Base-by-base conservation (phyloP, 2,113 vertebrate species). In the Ptilorrhoa leucosticta region DNA sequence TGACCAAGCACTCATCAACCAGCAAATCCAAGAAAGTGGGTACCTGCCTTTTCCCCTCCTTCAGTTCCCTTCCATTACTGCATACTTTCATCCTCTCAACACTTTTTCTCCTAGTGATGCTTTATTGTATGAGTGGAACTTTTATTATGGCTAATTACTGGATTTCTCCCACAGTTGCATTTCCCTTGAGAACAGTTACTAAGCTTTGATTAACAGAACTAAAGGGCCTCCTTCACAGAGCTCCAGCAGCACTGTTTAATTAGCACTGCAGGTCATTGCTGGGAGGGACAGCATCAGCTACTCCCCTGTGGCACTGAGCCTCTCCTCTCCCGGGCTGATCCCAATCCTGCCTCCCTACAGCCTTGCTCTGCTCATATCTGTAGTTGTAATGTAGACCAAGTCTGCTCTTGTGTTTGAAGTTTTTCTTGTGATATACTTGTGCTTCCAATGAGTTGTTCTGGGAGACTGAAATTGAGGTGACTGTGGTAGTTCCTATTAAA, bases 1-100 rank as follows among this genome's bases (percentile, higher is more conserved):
- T 47, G 98, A 98, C 85, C 98, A 99, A 96, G 97, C 98, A 11
- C 88, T 90, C 31, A 96, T 99, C 44, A 97, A 96, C 87, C 98
- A 98, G 91, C 98, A 98, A 93, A 98, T 98, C 85, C 95, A 95
- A 95, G 98, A 99, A 84, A 97, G 99, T 99, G 96, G 90, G 99
- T 97, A 75, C 47, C 73, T 53, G 18, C 30, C 27, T 33, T 30
- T 80, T 76, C 39, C 10, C 39, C n/a, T 94, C 40, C 91, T 90
- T 87, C 42, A 21, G 2, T 75, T 88, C 23, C 12, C 21, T 87
- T 93, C 45, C 23, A 13, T 63, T 56, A 14, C 33, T 83, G 28
- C 42, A 23, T 53, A n/a, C 45, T 90, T 69, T 89, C n/a, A 48
- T 37, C 13, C 20, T 91, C 47, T 84, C 87, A n/a, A 12, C 50